Base-by-base conservation (phyloP, 2,888 invertebrate species). In the Amphipoea oculea region DNA sequence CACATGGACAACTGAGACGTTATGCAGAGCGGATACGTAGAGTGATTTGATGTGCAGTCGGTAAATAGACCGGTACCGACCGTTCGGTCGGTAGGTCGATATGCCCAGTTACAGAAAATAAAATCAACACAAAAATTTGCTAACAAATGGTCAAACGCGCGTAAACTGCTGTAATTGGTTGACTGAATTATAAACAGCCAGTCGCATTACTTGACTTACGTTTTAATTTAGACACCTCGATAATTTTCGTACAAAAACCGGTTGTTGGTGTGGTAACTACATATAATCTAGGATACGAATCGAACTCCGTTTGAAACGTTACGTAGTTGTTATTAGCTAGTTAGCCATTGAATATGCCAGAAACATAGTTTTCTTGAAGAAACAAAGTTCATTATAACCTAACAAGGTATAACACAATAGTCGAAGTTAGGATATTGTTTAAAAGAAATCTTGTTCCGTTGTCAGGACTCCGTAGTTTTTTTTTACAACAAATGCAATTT, bases 401-500 rank as follows among this genome's bases (percentile, higher is more conserved):
- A 40, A 73, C 63, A 75, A 75, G 51, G 48, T 82, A 48, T 65
- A 76, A 77, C 45, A 60, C 23, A 60, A 76, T 62, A 63, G 67
- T 51, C 81, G 66, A 80, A 85, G 76, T 86, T 86, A 36, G 67
- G 65, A 71, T 62, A 29, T 62, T 68, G 66, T 83, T 83, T 67
- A 66, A 73, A 85, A 85, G 81, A 80, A 86, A 80, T 65, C 81
- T 84, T 85, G 84, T 85, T 85, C 54, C 65, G 66, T 57, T 60
- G 76, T 60, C 57, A 63, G 60, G 23, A 75, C 62, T 72, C 29
- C 29, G 63, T 73, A 54, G 63, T 84, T 86, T 36, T 36, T n/a
- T 86, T 80, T 86, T 48, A 4, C 62, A 80, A 73, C 81, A 87
- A 85, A 85, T 73, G 72, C 76, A 87, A 85, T 85, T 81, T 84